Conservation (phyloP, 2,797 vertebrate species). For the Sebastes hubbsi region DNA sequence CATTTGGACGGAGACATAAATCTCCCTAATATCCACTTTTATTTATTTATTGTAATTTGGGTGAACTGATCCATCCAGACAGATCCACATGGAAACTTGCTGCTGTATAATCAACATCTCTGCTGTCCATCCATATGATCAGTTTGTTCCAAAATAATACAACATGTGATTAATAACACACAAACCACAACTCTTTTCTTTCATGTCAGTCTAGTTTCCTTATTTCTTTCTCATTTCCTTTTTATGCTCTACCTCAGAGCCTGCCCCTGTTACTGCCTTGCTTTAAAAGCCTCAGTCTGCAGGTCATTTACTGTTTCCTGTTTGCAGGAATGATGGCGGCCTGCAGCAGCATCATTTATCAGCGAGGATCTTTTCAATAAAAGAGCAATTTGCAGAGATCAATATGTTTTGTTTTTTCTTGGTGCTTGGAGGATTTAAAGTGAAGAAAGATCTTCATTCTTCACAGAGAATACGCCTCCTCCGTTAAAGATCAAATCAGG, state of each 20-base stretch:
- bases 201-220: neutral
- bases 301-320: neutral
- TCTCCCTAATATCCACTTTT: no score
- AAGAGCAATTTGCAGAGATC: conserved; percentile 55
- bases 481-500: neutral
- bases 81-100: no score
- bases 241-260: neutral
- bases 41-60: neutral
- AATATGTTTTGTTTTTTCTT: conserved; percentile 29
- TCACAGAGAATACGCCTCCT: neutral
- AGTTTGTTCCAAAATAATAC: neutral
- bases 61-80: neutral
- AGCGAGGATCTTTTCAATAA: conserved; percentile 45
- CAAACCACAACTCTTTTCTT: neutral
- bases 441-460: conserved; percentile 24
- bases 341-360: conserved; percentile 40
- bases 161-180: neutral
- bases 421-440: conserved; percentile 28
- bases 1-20: no score
- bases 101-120: neutral
- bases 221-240: neutral
- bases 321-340: conserved; percentile 8
- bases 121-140: neutral
- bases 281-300: neutral
- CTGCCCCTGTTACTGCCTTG: neutral